Evolutionary conservation across 2,797 vertebrate species (phyloP).

Genomic region (Dicrostonyx torquatus): DNA sequence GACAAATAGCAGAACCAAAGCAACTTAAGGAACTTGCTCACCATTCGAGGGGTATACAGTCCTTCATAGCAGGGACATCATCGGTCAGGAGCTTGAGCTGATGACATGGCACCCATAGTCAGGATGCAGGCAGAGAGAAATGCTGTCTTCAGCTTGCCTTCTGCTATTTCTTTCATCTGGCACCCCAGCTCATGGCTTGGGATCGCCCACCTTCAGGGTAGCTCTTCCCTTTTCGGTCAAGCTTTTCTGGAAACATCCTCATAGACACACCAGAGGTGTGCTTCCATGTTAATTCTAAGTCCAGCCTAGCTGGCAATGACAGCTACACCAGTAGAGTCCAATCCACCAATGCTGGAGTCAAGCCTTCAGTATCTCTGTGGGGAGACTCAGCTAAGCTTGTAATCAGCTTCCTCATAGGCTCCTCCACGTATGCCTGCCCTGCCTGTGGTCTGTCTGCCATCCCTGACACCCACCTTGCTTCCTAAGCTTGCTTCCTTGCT

Average conservation of each 20-base stretch:
- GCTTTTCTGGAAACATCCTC: not conserved
- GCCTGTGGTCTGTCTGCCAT: not conserved
- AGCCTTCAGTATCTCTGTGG: not conserved
- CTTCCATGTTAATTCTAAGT: not conserved
- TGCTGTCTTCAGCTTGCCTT: not conserved
- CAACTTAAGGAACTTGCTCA: not conserved
- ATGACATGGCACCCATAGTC: too few species aligned
- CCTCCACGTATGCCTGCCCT: not conserved
- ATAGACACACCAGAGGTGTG: not conserved
- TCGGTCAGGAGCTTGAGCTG: not conserved
- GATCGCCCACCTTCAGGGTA: not conserved
- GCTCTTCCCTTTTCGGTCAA: not conserved
- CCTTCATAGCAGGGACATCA: not conserved
- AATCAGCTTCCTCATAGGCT: too few species aligned
- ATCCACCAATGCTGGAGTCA: not conserved
- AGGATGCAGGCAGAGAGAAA: not conserved
- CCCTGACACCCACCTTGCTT: not conserved
- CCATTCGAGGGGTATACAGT: not conserved
- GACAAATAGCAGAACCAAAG: not conserved
- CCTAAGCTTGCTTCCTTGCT: not conserved
- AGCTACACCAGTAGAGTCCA: not conserved
- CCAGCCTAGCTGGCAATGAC: not conserved
- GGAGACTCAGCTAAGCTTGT: not conserved
- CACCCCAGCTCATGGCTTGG: not conserved
- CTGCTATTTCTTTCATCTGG: not conserved